Conservation (phyloP, 2,113 vertebrate species). For the Tachycineta bicolor region DNA sequence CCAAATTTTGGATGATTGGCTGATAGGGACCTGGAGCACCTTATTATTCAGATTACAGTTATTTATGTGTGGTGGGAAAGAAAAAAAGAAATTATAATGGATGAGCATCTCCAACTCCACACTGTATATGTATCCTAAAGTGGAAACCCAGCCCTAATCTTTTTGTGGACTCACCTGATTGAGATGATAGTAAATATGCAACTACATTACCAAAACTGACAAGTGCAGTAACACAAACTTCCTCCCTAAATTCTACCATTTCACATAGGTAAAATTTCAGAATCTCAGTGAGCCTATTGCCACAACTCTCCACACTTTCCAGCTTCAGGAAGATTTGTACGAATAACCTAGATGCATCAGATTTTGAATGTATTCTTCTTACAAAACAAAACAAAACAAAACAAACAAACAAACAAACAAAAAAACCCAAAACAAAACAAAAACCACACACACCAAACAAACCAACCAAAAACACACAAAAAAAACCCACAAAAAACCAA, state of each 20-base stretch:
- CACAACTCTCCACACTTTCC: neutral
- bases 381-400: neutral
- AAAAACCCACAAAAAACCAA: too few species aligned
- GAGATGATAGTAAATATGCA: neutral
- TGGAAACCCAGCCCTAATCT: neutral
- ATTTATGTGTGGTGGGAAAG: neutral
- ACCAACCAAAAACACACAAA: too few species aligned
- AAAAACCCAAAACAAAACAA: neutral
- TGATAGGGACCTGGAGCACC: neutral
- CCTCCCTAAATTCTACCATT: neutral
- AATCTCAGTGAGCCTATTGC: neutral
- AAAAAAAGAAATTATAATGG: neutral
- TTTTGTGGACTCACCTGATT: neutral
- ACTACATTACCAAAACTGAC: neutral
- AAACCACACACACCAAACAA: too few species aligned
- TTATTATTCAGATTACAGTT: neutral
- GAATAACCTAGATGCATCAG: neutral
- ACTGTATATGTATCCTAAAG: neutral
- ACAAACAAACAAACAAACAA: neutral
- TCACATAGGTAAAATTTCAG: neutral
- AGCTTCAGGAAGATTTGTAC: neutral
- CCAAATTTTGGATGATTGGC: neutral
- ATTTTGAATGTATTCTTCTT: neutral
- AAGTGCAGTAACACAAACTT: neutral
- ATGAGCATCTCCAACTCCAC: neutral